These are phyloP conservation scores for Orthosia gracilis DNA, from an alignment of 2,888 invertebrate species.

Conservation along the genomic window DNA sequence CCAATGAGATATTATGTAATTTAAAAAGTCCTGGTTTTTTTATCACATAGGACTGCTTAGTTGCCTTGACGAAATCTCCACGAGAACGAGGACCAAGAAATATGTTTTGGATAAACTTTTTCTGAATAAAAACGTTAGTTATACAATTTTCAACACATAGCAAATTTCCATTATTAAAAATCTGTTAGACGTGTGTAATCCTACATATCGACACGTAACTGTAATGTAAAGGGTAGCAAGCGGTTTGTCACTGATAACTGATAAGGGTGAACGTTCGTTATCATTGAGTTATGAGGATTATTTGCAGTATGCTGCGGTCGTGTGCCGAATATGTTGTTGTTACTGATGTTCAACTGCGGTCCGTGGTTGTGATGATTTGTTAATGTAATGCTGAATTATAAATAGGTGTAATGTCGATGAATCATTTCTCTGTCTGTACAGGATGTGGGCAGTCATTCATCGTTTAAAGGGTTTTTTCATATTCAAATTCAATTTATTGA, in stretches of 20 bases:
- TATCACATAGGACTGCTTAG: no score
- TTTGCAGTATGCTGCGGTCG: constrained; percentile 32
- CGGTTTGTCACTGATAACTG: constrained; percentile 50
- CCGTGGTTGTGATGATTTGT: neutral
- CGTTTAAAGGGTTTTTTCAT: no score
- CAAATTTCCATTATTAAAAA: neutral
- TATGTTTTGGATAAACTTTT: no score
- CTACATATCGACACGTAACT: neutral
- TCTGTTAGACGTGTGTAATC: no score
- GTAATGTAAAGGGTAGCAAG: constrained; percentile 1
- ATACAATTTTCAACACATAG: no score
- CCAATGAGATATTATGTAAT: no score
- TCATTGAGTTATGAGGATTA: constrained; percentile 37
- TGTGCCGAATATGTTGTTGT: constrained; percentile 26
- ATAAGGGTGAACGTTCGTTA: constrained; percentile 47
- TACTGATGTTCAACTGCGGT: constrained; percentile 2
- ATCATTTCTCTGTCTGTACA: neutral
- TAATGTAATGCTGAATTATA: constrained; percentile 1
- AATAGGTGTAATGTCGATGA: neutral
- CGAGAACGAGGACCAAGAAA: no score
- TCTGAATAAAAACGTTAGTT: no score
- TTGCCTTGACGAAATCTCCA: no score
- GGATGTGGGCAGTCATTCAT: neutral
- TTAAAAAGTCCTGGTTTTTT: no score
- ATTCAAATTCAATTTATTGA: no score